Conservation (phyloP, 2,888 invertebrate genomes). For the Amiota mariae region DNA sequence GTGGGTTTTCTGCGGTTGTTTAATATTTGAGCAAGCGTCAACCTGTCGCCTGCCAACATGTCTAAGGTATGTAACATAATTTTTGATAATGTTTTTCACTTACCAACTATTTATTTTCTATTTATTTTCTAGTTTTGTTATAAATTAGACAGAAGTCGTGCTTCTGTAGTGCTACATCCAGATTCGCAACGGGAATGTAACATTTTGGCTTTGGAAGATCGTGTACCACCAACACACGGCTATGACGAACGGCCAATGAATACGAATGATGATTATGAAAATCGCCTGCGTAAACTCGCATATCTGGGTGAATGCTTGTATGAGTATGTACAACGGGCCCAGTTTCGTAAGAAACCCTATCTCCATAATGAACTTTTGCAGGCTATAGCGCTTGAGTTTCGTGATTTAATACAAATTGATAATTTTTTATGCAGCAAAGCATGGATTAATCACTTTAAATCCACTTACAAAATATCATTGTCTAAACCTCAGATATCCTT, state of each 20-base stretch:
- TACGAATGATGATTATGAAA: slow-evolving; percentile 56
- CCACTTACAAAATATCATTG: slow-evolving; percentile 61
- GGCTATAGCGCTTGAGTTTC: slow-evolving; percentile 62
- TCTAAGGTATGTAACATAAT: slow-evolving; percentile 25
- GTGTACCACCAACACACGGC: slow-evolving; percentile 66
- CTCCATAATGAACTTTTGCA: slow-evolving; percentile 66
- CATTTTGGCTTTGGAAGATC: slow-evolving; percentile 67
- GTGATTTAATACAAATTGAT: slow-evolving; percentile 58
- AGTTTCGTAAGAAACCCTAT: slow-evolving; percentile 59
- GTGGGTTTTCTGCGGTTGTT: slow-evolving; percentile 5
- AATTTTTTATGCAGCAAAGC: slow-evolving; percentile 63
- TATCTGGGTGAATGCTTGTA: slow-evolving; percentile 69
- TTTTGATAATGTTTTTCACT: not conserved
- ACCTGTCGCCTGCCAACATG: slow-evolving; percentile 35
- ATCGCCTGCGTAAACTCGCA: slow-evolving; percentile 52
- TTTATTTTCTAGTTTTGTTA: too few relatives aligned
- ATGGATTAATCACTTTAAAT: slow-evolving; percentile 68
- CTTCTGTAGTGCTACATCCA: slow-evolving; percentile 47
- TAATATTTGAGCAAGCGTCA: not conserved
- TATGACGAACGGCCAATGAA: slow-evolving; percentile 70
- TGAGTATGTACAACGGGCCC: slow-evolving; percentile 68
- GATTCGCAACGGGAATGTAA: slow-evolving; percentile 57
- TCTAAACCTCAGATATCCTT: slow-evolving; percentile 64
- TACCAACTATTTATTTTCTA: not conserved
- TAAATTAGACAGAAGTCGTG: not conserved